Evolutionary conservation across 30 jellyfish, hydroid and myxozoan genomes (phyloP).

Genomic region (Aurelia aurita): DNA sequence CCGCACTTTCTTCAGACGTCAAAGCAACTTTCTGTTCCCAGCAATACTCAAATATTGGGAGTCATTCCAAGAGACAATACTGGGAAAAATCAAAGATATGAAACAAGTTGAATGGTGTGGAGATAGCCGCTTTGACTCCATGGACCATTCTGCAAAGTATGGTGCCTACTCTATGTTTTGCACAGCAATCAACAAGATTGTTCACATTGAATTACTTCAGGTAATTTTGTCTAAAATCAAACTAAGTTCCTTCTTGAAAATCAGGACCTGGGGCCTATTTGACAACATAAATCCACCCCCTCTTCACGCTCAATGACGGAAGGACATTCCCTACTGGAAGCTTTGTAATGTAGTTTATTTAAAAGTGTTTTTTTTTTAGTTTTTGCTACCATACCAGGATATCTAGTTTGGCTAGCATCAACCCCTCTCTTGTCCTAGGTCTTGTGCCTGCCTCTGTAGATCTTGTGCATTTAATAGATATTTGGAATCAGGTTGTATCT

Average conservation of each 20-base stretch:
- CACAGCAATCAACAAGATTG: slow-evolving; percentile 5
- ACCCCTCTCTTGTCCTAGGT: too few relatives aligned
- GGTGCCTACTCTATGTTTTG: slow-evolving; percentile 38
- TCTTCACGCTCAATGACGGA: too few relatives aligned
- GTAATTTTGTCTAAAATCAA: too few relatives aligned
- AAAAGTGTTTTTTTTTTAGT: too few relatives aligned
- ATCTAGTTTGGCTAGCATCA: too few relatives aligned
- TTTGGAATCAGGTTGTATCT: too few relatives aligned
- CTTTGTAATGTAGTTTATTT: too few relatives aligned
- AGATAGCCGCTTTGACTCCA: slow-evolving; percentile 56
- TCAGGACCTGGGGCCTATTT: background rate
- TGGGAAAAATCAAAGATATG: slow-evolving; percentile 3
- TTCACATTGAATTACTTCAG: slow-evolving; percentile 22
- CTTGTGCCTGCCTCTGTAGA: too few relatives aligned
- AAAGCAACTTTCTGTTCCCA: slow-evolving; percentile 23
- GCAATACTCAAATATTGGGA: slow-evolving; percentile 20
- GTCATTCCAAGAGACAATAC: background rate
- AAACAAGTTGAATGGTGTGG: slow-evolving; percentile 30
- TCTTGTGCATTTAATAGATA: too few relatives aligned
- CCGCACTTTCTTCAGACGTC: slow-evolving; percentile 38
- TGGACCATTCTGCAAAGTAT: slow-evolving; percentile 41
- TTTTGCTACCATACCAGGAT: too few relatives aligned
- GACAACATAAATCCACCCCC: background rate
- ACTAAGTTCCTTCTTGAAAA: too few relatives aligned
- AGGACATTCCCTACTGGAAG: too few relatives aligned